Evolutionary conservation across 2,113 vertebrate species (phyloP), one percentile per base, ranked within the genome.

Genomic region (Zosterops lateralis): DNA sequence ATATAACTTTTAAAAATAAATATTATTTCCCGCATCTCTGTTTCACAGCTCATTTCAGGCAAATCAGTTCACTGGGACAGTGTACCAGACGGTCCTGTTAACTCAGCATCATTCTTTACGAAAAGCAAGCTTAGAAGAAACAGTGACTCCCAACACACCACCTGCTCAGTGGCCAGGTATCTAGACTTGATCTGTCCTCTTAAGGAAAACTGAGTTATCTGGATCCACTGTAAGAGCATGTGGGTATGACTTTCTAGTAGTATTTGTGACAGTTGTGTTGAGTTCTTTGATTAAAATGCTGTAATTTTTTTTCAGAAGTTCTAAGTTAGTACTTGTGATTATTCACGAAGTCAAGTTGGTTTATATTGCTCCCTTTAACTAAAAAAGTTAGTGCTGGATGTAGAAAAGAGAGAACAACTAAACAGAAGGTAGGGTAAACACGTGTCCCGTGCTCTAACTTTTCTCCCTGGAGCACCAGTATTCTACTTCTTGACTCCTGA

Each of bases 81-180:
- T 99, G n/a, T 99, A 99, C 97, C 98, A 99, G 97, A 99, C 99
- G 40, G 96, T 99, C 45, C 95, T 99, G 84, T 98, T 99, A 94
- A 98, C 98, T 77, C 98, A 98, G 91, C 98, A 96, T 61, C 98
- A 98, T 87, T 98, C 98, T 19, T 73, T 97, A 76, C 98, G 97
- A 97, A 95, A 98, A 67, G n/a, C 97, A 95, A 98, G 98, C 96
- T 98, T 98, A 95, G 99, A 99, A 92, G 99, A 99, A 97, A 97
- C 98, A 21, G 79, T 98, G 89, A 98, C 98, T 92, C 99, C 99
- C 36, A 99, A 98, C 97, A 99, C 98, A n/a, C 97, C 98, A 65
- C 99, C 99, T 92, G 97, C 98, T 84, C 98, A 99, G 84, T 99
- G 99, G 99, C 99, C 99, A 98, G 99, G 99, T 99, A 98, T 89